A percentile compares a stretch with the other conserved stretches of the same genome.
phyloP scores from a whole-genome alignment of 2,888 invertebrate genomes.

The Sphaerophoria taeniata region DNA sequence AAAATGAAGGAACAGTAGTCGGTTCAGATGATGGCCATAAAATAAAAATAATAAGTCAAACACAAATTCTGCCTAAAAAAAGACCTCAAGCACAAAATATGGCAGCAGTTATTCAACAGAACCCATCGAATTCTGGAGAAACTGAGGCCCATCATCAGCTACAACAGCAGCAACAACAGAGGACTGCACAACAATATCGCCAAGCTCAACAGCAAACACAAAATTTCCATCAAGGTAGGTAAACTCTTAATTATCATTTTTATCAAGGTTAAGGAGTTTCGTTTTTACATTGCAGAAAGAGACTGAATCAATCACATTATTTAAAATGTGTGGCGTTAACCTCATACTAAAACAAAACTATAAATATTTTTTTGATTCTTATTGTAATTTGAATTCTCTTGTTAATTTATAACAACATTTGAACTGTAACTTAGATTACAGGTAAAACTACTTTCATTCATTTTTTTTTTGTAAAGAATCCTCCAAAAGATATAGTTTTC shows the following conservation, averaged over 20 bases:
- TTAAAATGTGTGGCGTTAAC: constrained; percentile 49
- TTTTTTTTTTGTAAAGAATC: not conserved
- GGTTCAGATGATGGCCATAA: constrained; percentile 80
- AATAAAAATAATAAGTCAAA: constrained; percentile 82
- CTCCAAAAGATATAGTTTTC: constrained; percentile 5
- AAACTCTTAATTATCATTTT: constrained; percentile 33
- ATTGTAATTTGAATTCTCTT: not conserved
- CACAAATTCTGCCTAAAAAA: constrained; percentile 82
- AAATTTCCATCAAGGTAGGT: constrained; percentile 70
- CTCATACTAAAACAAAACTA: constrained; percentile 15
- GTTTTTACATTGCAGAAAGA: constrained; percentile 71
- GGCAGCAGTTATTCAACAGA: constrained; percentile 79
- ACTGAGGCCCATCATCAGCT: constrained; percentile 51
- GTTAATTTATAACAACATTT: not conserved
- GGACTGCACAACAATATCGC: constrained; percentile 75
- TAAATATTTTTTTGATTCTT: constrained; percentile 4
- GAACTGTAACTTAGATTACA: constrained; percentile 10
- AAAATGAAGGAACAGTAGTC: constrained; percentile 75
- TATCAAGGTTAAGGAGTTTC: constrained; percentile 71
- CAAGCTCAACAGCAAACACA: constrained; percentile 60
- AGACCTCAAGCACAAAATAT: constrained; percentile 82
- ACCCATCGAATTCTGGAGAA: constrained; percentile 73
- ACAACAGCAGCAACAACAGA: constrained; percentile 82
- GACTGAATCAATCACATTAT: constrained; percentile 61
- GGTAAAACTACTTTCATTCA: constrained; percentile 3